These are phyloP conservation scores for Dasypolia templi DNA, from an alignment of 2,888 invertebrate genomes.

Conservation along the genomic window DNA sequence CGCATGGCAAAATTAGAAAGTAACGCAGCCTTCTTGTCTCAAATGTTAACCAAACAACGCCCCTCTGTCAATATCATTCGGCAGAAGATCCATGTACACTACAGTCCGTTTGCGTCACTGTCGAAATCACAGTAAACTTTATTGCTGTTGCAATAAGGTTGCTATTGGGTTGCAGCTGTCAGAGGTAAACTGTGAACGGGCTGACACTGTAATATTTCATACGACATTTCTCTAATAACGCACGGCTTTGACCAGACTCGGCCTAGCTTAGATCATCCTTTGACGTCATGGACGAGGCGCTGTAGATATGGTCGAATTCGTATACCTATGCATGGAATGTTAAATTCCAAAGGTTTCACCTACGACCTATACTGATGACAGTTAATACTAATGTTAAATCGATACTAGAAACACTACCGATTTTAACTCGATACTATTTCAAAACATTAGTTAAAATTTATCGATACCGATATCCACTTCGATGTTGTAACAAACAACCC, in stretches of 20 bases:
- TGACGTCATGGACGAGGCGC: slow-evolving; percentile 2
- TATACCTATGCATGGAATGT: slow-evolving; percentile 64
- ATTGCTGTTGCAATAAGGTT: too few relatives aligned
- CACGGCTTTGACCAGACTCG: neutral
- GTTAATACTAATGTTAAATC: slow-evolving; percentile 56
- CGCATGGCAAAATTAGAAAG: neutral
- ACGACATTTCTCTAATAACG: neutral
- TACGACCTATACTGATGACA: slow-evolving; percentile 47
- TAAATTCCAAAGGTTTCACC: slow-evolving; percentile 56
- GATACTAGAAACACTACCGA: slow-evolving; percentile 38
- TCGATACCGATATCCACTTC: slow-evolving; percentile 30
- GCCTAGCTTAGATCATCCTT: neutral
- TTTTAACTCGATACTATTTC: slow-evolving; percentile 29
- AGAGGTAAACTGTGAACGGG: too few relatives aligned
- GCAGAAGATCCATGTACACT: neutral
- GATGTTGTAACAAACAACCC: slow-evolving; percentile 39
- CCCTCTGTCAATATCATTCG: neutral
- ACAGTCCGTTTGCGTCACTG: too few relatives aligned
- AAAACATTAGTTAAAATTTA: slow-evolving; percentile 22
- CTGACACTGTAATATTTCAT: neutral
- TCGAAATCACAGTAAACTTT: too few relatives aligned
- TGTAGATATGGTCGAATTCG: slow-evolving; percentile 51
- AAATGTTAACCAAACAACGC: neutral
- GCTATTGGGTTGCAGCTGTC: too few relatives aligned
- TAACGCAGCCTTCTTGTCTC: neutral